Percentiles rank a stretch among this genome's conserved stretches.
These are phyloP conservation scores for Balearica regulorum DNA, from an alignment of 2,797 vertebrate species.

Conservation along the genomic window DNA sequence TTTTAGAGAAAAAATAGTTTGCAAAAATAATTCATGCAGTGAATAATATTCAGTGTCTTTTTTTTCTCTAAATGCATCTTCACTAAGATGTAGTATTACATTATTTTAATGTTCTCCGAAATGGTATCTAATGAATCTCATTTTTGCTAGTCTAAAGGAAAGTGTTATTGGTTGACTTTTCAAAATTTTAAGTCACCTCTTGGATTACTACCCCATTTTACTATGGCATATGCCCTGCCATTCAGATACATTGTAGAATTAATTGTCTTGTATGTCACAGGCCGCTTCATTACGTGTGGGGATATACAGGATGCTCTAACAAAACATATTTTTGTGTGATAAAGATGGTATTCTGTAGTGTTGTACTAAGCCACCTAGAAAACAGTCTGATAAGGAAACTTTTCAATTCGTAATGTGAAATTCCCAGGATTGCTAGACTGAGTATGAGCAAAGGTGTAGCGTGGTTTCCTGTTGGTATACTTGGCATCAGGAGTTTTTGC, in stretches of 20 bases:
- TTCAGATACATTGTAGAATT: not conserved
- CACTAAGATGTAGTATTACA: constrained; percentile 1
- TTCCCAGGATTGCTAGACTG: not conserved
- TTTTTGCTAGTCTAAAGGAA: constrained; percentile 20
- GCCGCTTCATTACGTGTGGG: not conserved
- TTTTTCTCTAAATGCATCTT: constrained; percentile 25
- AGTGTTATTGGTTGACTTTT: not conserved
- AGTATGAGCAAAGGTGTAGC: not conserved
- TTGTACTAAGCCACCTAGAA: not conserved
- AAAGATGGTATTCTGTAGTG: not conserved
- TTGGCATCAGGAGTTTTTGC: not conserved
- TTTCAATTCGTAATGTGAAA: not conserved
- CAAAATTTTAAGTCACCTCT: constrained; percentile 3
- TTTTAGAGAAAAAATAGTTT: constrained; percentile 64
- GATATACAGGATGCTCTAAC: not conserved
- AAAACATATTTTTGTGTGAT: not conserved
- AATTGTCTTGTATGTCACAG: not conserved
- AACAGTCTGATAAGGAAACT: not conserved
- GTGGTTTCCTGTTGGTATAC: not conserved
- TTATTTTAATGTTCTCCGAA: constrained; percentile 47
- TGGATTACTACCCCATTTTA: not conserved
- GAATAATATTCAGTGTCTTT: constrained; percentile 41
- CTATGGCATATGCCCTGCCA: not conserved
- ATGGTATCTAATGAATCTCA: not conserved
- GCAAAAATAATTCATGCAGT: constrained; percentile 63